Evolutionary conservation across 2,797 vertebrate species (phyloP).

Genomic region (Atherinosoma microstoma): DNA sequence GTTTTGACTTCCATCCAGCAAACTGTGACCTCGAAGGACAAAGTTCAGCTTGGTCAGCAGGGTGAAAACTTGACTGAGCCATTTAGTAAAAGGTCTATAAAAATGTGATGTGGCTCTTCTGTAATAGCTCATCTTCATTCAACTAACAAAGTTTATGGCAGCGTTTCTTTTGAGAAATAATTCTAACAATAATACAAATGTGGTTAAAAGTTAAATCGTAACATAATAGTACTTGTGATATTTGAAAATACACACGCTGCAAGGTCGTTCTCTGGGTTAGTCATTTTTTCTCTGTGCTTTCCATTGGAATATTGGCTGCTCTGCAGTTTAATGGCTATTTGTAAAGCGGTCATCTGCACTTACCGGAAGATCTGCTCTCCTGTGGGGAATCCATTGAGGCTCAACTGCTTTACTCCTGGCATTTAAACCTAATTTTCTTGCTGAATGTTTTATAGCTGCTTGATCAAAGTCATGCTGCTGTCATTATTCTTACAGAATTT

Average conservation of each 20-base stretch:
- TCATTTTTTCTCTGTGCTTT: slow-evolving; percentile 60
- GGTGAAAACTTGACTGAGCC: slow-evolving; percentile 18
- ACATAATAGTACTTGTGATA: slow-evolving; percentile 39
- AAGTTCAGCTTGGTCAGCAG: slow-evolving; percentile 33
- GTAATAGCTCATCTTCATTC: slow-evolving; percentile 17
- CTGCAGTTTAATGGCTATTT: slow-evolving; percentile 54
- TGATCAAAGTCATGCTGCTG: not conserved
- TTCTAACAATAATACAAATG: slow-evolving; percentile 17
- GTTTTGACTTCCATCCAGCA: slow-evolving; percentile 15
- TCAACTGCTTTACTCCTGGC: slow-evolving; percentile 19
- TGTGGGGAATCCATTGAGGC: slow-evolving; percentile 35
- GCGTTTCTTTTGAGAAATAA: slow-evolving; percentile 20
- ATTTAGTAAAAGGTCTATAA: slow-evolving; percentile 21
- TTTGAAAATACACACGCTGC: slow-evolving; percentile 48
- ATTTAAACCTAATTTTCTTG: slow-evolving; percentile 26
- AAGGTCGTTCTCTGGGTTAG: slow-evolving; percentile 25
- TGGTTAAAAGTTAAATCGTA: slow-evolving; percentile 39
- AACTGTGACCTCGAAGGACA: slow-evolving; percentile 5
- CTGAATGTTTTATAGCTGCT: slow-evolving; percentile 12
- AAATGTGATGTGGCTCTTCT: slow-evolving; percentile 15
- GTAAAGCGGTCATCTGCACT: slow-evolving; percentile 44
- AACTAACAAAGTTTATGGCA: slow-evolving; percentile 23
- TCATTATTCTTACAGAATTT: not conserved
- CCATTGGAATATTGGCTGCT: slow-evolving; percentile 53
- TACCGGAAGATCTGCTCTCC: slow-evolving; percentile 29